These are phyloP conservation scores for Unio delphinus DNA, from an alignment of 2,888 invertebrate species.

Conservation along the genomic window DNA sequence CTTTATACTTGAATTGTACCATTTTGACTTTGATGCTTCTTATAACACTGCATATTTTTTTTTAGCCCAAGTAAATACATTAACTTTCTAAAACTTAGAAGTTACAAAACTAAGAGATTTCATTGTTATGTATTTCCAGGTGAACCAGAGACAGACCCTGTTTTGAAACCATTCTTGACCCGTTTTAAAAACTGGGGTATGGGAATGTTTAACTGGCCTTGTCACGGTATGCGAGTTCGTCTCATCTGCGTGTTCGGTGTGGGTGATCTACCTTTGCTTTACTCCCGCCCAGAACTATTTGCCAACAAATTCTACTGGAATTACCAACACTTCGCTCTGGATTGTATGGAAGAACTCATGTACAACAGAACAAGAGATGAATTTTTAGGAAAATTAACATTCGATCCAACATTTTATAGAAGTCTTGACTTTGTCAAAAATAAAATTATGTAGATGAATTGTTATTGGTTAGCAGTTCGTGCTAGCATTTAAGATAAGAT, in stretches of 20 bases:
- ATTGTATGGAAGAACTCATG: constrained; percentile 56
- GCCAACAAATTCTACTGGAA: constrained; percentile 64
- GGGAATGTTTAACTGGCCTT: constrained; percentile 33
- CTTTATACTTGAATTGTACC: too few species aligned
- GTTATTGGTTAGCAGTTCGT: too few species aligned
- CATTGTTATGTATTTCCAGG: constrained; percentile 22
- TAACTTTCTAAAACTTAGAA: too few species aligned
- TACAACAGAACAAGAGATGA: constrained; percentile 45
- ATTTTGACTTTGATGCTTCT: too few species aligned
- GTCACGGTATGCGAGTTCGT: constrained; percentile 53
- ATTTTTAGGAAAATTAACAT: constrained; percentile 17
- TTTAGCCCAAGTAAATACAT: too few species aligned
- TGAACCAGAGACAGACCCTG: constrained; percentile 46
- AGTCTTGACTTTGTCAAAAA: constrained; percentile 36
- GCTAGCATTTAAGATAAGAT: too few species aligned
- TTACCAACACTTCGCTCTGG: constrained; percentile 50
- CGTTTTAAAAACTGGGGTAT: constrained; percentile 60
- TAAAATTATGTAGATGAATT: not conserved
- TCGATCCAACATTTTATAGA: constrained; percentile 36
- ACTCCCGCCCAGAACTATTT: constrained; percentile 54
- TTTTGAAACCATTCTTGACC: constrained; percentile 44
- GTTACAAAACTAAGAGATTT: too few species aligned
- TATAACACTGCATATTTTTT: too few species aligned
- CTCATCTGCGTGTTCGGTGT: constrained; percentile 63
- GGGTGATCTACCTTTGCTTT: constrained; percentile 56